These are phyloP conservation scores for Takifugu ocellatus DNA, from an alignment of 2,797 vertebrate genomes.

Conservation along the genomic window DNA sequence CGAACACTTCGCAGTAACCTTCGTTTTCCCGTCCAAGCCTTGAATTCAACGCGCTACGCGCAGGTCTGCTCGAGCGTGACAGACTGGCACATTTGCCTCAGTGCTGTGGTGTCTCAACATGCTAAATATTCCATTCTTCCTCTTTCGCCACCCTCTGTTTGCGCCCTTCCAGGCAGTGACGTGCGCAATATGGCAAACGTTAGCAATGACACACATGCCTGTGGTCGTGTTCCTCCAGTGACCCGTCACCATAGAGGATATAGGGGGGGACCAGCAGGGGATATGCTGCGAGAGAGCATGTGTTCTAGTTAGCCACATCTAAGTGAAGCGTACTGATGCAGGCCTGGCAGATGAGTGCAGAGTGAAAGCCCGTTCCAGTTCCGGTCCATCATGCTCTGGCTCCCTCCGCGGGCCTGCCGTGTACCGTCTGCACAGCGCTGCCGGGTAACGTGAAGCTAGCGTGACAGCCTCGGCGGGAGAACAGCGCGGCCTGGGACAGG, in stretches of 20 bases:
- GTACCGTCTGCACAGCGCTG: conserved; percentile 27
- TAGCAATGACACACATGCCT: conserved; percentile 27
- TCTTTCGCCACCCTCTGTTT: conserved; percentile 43
- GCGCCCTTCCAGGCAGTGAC: conserved; percentile 26
- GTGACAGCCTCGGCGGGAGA: background rate
- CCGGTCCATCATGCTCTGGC: conserved; percentile 47
- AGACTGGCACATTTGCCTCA: conserved; percentile 10
- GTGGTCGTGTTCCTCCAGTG: conserved; percentile 4
- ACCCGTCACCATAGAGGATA: background rate
- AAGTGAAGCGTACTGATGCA: conserved; percentile 43
- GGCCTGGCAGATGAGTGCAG: conserved; percentile 60
- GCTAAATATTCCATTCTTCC: conserved; percentile 28
- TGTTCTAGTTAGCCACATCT: conserved; percentile 56
- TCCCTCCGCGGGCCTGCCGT: conserved; percentile 47
- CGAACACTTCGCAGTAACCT: conserved; percentile 32
- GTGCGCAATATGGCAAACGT: conserved; percentile 40
- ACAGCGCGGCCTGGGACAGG: conserved; percentile 3
- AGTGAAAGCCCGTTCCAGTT: conserved; percentile 49
- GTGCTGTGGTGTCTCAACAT: conserved; percentile 18
- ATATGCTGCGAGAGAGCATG: conserved; percentile 32
- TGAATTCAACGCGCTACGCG: too few species aligned
- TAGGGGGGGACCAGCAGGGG: conserved; percentile 48
- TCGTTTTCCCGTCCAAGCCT: conserved; percentile 29
- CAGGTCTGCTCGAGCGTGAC: background rate
- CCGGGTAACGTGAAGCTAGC: conserved; percentile 41